Percentiles rank a stretch among this genome's conserved stretches.
These are phyloP conservation scores for Xanthorhoe spadicearia DNA, from an alignment of 2,888 invertebrate genomes.

Conservation along the genomic window DNA sequence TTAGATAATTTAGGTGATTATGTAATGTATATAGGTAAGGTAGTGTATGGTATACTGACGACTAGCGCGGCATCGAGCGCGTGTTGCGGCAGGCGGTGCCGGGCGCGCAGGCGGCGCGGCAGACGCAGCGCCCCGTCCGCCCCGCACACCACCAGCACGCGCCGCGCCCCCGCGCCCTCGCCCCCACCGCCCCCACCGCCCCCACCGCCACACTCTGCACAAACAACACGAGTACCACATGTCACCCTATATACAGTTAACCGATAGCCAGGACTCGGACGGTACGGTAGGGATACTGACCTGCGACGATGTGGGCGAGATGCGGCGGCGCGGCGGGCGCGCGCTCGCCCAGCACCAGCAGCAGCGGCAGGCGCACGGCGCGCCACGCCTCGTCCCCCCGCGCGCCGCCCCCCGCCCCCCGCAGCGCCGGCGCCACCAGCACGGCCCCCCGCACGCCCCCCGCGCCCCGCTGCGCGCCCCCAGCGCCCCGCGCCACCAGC, in stretches of 20 bases:
- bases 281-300: conserved; percentile 53
- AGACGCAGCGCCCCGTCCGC: conserved; percentile 73
- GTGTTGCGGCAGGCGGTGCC: conserved; percentile 87
- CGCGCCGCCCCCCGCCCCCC: conserved; percentile 87
- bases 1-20: no score
- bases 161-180: conserved; percentile 80
- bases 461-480: conserved; percentile 45
- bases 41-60: conserved; percentile 49
- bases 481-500: conserved; percentile 55
- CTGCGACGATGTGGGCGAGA: conserved; percentile 67
- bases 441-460: conserved; percentile 80
- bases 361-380: conserved; percentile 57
- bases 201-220: conserved; percentile 57
- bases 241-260: no score
- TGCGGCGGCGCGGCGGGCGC: conserved; percentile 73
- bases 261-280: no score
- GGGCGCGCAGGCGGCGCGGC: conserved; percentile 83
- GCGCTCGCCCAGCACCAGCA: conserved; percentile 54
- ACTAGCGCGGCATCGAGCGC: conserved; percentile 86
- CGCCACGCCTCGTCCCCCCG: conserved; percentile 87
- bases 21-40: no score
- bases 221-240: neutral
- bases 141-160: conserved; percentile 65
- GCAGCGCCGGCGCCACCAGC: conserved; percentile 88
- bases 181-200: conserved; percentile 77